phyloP scores from a whole-genome alignment of 2,113 vertebrate genomes.

The Parotia lawesii region DNA sequence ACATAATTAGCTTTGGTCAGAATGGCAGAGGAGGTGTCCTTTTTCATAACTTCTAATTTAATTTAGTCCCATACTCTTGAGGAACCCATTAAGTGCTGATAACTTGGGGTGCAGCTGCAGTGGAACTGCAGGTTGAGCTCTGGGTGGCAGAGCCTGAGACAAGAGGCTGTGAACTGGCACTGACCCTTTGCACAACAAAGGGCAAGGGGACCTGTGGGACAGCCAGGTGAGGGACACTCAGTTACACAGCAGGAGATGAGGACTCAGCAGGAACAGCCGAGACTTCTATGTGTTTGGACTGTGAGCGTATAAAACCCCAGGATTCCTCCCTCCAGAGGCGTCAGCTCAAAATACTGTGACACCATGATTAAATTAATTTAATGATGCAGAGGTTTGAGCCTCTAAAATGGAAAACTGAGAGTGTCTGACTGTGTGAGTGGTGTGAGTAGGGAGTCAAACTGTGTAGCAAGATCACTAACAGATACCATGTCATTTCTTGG shows the following conservation, averaged over 20 bases:
- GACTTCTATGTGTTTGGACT: accelerated
- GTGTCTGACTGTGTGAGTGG: neutral
- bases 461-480: neutral
- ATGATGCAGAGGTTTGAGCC: neutral
- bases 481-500: neutral
- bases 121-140: neutral
- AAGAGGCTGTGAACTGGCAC: neutral
- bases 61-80: neutral
- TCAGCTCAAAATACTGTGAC: accelerated
- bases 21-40: neutral
- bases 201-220: accelerated
- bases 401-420: neutral
- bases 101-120: neutral
- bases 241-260: neutral
- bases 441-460: neutral
- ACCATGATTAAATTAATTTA: neutral
- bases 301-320: accelerated
- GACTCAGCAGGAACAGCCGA: neutral
- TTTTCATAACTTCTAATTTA: neutral
- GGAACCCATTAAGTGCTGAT: too few relatives aligned
- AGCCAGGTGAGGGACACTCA: neutral
- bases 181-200: neutral
- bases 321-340: neutral
- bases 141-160: neutral
- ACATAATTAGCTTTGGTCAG: neutral